Evolutionary conservation across 1,140 invertebrate genomes (phyloP).

Genomic region (Amphibalanus amphitrite): DNA sequence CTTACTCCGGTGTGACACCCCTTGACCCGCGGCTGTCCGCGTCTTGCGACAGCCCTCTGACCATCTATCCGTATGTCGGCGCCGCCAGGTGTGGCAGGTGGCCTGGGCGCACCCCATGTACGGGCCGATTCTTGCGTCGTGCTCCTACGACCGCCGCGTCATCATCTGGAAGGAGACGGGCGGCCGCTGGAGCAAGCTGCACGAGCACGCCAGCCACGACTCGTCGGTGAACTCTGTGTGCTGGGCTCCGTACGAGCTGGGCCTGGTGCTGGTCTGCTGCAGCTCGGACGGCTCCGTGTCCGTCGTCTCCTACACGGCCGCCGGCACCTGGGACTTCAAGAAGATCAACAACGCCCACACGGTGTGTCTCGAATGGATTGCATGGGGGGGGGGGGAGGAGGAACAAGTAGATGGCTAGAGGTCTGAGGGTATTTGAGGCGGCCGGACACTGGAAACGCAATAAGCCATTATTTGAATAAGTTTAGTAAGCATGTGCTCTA

Average conservation of each 20-base stretch:
- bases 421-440: too few species aligned
- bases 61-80: too few species aligned
- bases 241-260: conserved; percentile 90
- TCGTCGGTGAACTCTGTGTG: conserved; percentile 94
- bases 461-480: too few species aligned
- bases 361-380: too few species aligned
- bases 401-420: too few species aligned
- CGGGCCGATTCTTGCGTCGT: conserved; percentile 83
- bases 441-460: too few species aligned
- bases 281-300: conserved; percentile 95
- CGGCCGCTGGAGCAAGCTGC: conserved; percentile 75
- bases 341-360: conserved; percentile 56
- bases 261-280: conserved; percentile 82
- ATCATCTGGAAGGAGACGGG: conserved; percentile 88
- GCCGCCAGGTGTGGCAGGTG: conserved; percentile 93
- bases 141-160: conserved; percentile 83
- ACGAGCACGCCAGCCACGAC: conserved; percentile 86
- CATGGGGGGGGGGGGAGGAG: too few species aligned
- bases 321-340: conserved; percentile 61
- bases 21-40: too few species aligned
- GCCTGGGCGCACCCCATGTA: conserved; percentile 96
- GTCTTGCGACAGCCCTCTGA: too few species aligned
- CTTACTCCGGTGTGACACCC: too few species aligned
- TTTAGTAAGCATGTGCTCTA: too few species aligned
- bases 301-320: conserved; percentile 46